These are phyloP conservation scores for Syngnathus scovelli DNA, from an alignment of 2,113 vertebrate genomes.

Conservation along the genomic window DNA sequence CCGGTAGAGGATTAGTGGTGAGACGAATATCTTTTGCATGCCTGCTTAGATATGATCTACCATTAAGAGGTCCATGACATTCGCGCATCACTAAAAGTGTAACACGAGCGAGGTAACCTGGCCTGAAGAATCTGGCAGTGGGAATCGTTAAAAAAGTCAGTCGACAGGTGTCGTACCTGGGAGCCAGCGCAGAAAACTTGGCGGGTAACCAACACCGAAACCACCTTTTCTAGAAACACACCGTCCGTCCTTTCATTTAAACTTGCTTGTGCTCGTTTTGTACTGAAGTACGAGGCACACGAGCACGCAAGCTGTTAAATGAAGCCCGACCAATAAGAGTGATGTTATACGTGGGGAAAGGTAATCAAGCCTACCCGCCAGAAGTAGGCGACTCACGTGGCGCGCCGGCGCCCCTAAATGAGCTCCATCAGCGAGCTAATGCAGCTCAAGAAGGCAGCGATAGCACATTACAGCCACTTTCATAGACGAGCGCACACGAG, in stretches of 20 bases:
- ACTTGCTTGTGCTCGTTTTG: conserved; percentile 35
- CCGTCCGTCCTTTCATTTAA: conserved; percentile 32
- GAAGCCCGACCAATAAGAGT: conserved; percentile 40
- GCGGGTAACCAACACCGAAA: conserved; percentile 18
- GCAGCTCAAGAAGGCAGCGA: conserved; percentile 40
- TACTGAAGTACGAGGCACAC: conserved; percentile 3
- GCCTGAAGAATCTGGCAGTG: background rate
- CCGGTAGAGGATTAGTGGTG: background rate
- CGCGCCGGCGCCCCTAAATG: conserved; percentile 38
- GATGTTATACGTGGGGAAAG: conserved; percentile 16
- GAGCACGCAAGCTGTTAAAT: conserved; percentile 29
- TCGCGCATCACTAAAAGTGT: background rate
- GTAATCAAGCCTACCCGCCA: conserved; percentile 38
- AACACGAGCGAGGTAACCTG: background rate
- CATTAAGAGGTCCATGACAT: background rate
- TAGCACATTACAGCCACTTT: conserved; percentile 26
- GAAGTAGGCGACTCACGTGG: conserved; percentile 14
- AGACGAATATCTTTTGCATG: background rate
- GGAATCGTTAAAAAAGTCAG: conserved; percentile 1
- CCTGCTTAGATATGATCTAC: background rate
- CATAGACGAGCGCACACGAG: conserved; percentile 21
- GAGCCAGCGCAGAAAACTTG: conserved; percentile 10
- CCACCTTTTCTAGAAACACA: background rate
- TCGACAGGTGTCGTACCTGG: conserved; percentile 1
- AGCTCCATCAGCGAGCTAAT: conserved; percentile 46